Evolutionary conservation across 2,888 invertebrate species (phyloP).

Genomic region (Pinctada fucata): DNA sequence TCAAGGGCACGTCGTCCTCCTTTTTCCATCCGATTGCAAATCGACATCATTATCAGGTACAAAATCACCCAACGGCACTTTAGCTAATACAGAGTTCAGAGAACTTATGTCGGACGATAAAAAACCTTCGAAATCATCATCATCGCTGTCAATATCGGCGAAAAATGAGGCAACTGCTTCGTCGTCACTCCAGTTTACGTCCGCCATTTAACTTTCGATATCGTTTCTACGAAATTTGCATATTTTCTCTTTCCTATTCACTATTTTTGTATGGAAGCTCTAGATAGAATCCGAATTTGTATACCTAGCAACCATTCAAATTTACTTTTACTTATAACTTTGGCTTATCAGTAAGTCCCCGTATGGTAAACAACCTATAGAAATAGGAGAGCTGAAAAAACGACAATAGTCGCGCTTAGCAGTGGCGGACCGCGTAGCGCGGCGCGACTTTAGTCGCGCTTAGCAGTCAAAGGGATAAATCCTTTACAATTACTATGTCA

Average conservation of each 20-base stretch:
- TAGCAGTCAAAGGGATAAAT: too few relatives aligned
- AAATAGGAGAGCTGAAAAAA: neutral
- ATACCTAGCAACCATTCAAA: neutral
- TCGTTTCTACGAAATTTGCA: neutral
- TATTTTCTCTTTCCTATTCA: neutral
- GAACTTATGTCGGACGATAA: neutral
- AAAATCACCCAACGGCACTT: conserved; percentile 12
- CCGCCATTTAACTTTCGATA: conserved; percentile 12
- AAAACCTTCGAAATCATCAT: conserved; percentile 14
- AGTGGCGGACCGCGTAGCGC: neutral
- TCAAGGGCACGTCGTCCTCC: conserved; percentile 7
- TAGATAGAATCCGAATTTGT: neutral
- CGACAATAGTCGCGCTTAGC: conserved; percentile 14
- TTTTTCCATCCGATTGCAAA: conserved; percentile 19
- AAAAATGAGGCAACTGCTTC: conserved; percentile 11
- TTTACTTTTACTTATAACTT: neutral
- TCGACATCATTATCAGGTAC: conserved; percentile 11
- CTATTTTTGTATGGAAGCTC: neutral
- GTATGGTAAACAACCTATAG: neutral
- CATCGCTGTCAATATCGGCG: conserved; percentile 7
- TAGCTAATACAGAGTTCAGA: neutral
- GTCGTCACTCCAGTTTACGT: conserved; percentile 17
- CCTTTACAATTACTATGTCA: too few relatives aligned
- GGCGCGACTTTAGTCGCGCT: too few relatives aligned
- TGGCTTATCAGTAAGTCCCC: neutral